A percentile compares a stretch with the other conserved stretches of the same genome.
These are phyloP conservation scores for Zaprionus africanus DNA, from an alignment of 1,140 invertebrate species.

Conservation along the genomic window DNA sequence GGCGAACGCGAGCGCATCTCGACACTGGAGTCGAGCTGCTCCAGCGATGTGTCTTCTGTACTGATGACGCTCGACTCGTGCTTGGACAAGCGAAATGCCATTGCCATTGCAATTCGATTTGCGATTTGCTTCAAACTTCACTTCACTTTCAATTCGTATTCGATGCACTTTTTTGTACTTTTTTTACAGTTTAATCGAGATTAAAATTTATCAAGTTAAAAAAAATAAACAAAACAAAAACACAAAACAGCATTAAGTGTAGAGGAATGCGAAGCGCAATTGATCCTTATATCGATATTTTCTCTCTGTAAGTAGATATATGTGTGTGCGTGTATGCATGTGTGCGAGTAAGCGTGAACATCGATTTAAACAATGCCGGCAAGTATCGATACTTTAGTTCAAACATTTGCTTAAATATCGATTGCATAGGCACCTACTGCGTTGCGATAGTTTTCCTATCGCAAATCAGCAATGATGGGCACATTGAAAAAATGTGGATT, in stretches of 20 bases:
- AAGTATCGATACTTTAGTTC: neutral
- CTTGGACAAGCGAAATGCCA: slow-evolving; percentile 73
- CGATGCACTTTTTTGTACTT: neutral
- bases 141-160: slow-evolving; percentile 26
- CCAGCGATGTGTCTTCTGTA: slow-evolving; percentile 51
- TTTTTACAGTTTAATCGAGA: slow-evolving; percentile 1
- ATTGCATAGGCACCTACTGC: neutral
- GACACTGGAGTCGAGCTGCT: slow-evolving; percentile 70
- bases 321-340: neutral
- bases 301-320: neutral
- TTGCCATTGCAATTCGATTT: slow-evolving; percentile 41
- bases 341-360: neutral
- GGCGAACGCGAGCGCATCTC: slow-evolving; percentile 76
- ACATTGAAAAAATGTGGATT: neutral
- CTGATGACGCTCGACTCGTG: slow-evolving; percentile 69
- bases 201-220: slow-evolving; percentile 19
- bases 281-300: slow-evolving; percentile 41
- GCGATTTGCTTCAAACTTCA: slow-evolving; percentile 9
- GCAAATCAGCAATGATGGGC: neutral
- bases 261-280: slow-evolving; percentile 54
- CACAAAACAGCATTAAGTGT: slow-evolving; percentile 61
- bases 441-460: neutral
- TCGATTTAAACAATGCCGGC: slow-evolving; percentile 9
- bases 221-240: slow-evolving; percentile 69
- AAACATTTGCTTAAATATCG: neutral